Evolutionary conservation across 2,888 invertebrate genomes (phyloP).

Genomic region (Chymomyza amoena): DNA sequence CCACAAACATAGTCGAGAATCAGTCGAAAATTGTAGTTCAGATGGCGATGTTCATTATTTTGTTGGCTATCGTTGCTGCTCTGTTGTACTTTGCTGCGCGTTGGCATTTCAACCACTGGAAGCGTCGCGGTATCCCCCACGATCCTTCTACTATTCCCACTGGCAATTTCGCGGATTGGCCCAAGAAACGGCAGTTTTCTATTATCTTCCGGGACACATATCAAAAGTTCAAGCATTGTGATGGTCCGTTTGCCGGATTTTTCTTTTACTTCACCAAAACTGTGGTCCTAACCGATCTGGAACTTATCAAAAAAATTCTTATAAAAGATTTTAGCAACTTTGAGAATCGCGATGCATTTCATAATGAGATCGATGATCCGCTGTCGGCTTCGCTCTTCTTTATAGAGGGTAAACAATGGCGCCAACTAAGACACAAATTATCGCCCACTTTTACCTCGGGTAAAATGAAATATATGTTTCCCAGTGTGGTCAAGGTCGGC

Average conservation of each 20-base stretch:
- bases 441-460: slow-evolving; percentile 79
- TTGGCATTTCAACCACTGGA: neutral
- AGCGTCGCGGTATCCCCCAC: neutral
- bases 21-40: no score
- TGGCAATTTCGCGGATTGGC: slow-evolving; percentile 11
- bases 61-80: neutral
- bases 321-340: neutral
- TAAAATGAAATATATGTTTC: slow-evolving; percentile 79
- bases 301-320: slow-evolving; percentile 32
- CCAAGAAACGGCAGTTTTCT: neutral
- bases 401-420: slow-evolving; percentile 76
- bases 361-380: slow-evolving; percentile 71
- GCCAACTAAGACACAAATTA: slow-evolving; percentile 75
- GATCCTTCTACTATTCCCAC: neutral
- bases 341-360: slow-evolving; percentile 17
- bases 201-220: neutral
- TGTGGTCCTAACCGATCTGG: slow-evolving; percentile 35
- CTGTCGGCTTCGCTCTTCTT: slow-evolving; percentile 65
- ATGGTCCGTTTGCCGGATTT: slow-evolving; percentile 51
- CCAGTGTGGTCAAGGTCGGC: slow-evolving; percentile 51
- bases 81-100: neutral
- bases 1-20: no score
- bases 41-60: neutral
- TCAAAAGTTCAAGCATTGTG: slow-evolving; percentile 51
- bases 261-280: slow-evolving; percentile 42